Conservation (phyloP, 2,888 invertebrate species). For the Odontomyia ornata region DNA sequence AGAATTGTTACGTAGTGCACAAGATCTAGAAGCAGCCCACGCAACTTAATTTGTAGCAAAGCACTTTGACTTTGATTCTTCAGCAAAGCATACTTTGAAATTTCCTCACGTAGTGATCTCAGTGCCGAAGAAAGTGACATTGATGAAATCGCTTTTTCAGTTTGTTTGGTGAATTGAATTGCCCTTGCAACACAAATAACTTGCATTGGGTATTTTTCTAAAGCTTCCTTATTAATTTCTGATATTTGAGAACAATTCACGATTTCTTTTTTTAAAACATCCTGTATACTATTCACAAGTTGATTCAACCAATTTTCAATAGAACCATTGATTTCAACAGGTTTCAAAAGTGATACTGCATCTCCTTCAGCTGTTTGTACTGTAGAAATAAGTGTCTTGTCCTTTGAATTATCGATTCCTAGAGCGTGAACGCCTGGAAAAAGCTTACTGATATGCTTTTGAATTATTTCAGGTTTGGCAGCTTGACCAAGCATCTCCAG, state of each 20-base stretch:
- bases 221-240: slow-evolving; percentile 66
- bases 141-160: slow-evolving; percentile 80
- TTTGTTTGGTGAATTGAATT: slow-evolving; percentile 83
- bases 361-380: slow-evolving; percentile 66
- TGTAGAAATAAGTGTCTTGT: slow-evolving; percentile 62
- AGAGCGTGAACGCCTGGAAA: slow-evolving; percentile 91
- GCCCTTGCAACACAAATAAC: slow-evolving; percentile 86
- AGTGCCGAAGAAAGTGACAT: slow-evolving; percentile 69
- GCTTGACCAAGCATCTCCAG: slow-evolving; percentile 95
- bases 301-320: slow-evolving; percentile 65
- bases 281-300: slow-evolving; percentile 84
- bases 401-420: slow-evolving; percentile 68
- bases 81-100: slow-evolving; percentile 57
- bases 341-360: slow-evolving; percentile 55
- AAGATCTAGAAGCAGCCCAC: slow-evolving; percentile 90
- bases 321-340: slow-evolving; percentile 60
- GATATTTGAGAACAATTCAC: slow-evolving; percentile 66
- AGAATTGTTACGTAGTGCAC: slow-evolving; percentile 90
- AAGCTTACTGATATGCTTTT: slow-evolving; percentile 93
- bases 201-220: slow-evolving; percentile 68
- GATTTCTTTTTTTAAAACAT: slow-evolving; percentile 76
- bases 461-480: slow-evolving; percentile 87
- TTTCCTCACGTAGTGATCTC: slow-evolving; percentile 65
- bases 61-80: slow-evolving; percentile 64
- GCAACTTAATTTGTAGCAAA: slow-evolving; percentile 84